phyloP scores from a whole-genome alignment of 2,113 vertebrate genomes.

The Myotis lucifugus region DNA sequence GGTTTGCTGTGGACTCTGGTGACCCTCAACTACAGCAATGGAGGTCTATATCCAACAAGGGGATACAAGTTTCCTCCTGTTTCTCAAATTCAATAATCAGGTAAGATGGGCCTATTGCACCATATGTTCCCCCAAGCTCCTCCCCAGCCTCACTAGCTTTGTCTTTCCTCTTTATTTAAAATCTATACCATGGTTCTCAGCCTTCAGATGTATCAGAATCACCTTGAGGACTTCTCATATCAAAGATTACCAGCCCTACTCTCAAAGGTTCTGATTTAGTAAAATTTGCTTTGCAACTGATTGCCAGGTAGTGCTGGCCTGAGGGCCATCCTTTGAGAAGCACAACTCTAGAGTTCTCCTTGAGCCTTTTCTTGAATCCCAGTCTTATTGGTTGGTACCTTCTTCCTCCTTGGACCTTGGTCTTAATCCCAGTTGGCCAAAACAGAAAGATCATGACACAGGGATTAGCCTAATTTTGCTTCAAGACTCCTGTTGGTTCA shows the following conservation, averaged over 20 bases:
- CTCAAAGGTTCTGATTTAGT: background rate
- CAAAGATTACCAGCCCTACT: background rate
- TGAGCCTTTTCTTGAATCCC: background rate
- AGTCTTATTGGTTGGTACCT: background rate
- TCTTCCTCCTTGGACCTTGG: background rate
- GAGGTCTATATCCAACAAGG: background rate
- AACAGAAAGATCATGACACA: background rate
- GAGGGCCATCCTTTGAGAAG: background rate
- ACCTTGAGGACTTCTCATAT: background rate
- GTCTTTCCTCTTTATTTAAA: constrained; percentile 7
- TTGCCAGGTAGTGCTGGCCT: background rate
- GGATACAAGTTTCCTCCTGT: background rate
- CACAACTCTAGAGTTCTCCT: background rate
- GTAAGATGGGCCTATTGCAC: background rate
- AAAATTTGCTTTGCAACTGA: background rate
- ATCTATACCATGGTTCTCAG: background rate
- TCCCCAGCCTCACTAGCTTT: background rate
- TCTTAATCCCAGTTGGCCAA: background rate
- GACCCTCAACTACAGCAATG: background rate
- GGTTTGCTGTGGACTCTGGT: background rate
- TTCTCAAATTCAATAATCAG: background rate
- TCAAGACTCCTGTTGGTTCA: background rate
- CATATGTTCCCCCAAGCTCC: background rate
- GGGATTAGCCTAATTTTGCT: background rate
- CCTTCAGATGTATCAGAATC: background rate